Conservation (phyloP, 2,797 vertebrate genomes). For the Cottoperca gobio region DNA sequence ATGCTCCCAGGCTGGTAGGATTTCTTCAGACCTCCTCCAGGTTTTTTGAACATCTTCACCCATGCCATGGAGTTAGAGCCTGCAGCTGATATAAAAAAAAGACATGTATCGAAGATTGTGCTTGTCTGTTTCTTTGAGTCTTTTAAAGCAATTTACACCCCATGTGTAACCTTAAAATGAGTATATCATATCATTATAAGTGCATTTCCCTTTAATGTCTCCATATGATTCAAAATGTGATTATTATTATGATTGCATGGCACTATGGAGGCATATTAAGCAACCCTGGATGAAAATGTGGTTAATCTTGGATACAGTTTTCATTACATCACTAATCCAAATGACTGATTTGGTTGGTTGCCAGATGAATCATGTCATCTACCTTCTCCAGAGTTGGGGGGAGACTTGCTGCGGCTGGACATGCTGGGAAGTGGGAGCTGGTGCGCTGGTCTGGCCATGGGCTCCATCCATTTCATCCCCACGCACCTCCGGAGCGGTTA, state of each 20-base stretch:
- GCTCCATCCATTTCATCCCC: constrained; percentile 79
- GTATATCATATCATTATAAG: background rate
- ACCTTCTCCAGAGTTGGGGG: constrained; percentile 81
- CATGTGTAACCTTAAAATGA: background rate
- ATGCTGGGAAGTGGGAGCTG: constrained; percentile 74
- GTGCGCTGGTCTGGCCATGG: constrained; percentile 71
- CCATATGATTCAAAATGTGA: constrained; percentile 4
- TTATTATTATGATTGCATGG: constrained; percentile 16
- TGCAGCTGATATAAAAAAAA: constrained; percentile 55
- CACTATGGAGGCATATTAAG: constrained; percentile 9
- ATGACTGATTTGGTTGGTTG: constrained; percentile 41
- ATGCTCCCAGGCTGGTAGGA: constrained; percentile 97
- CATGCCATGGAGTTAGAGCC: constrained; percentile 91
- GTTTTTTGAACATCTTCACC: constrained; percentile 95
- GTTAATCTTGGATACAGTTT: constrained; percentile 45
- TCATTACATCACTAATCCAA: constrained; percentile 64
- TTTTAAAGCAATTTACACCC: background rate
- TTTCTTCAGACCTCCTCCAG: constrained; percentile 92
- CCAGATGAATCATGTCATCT: constrained; percentile 51
- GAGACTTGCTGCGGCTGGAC: constrained; percentile 80
- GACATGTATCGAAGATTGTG: background rate
- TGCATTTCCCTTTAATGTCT: background rate
- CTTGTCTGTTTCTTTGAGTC: background rate
- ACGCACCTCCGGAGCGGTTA: constrained; percentile 65
- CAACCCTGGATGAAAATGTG: constrained; percentile 28